A percentile compares a stretch with the other conserved stretches of the same genome.
Evolutionary conservation across 2,113 vertebrate genomes (phyloP).

Genomic region (Leptobrachium ailaonicum): DNA sequence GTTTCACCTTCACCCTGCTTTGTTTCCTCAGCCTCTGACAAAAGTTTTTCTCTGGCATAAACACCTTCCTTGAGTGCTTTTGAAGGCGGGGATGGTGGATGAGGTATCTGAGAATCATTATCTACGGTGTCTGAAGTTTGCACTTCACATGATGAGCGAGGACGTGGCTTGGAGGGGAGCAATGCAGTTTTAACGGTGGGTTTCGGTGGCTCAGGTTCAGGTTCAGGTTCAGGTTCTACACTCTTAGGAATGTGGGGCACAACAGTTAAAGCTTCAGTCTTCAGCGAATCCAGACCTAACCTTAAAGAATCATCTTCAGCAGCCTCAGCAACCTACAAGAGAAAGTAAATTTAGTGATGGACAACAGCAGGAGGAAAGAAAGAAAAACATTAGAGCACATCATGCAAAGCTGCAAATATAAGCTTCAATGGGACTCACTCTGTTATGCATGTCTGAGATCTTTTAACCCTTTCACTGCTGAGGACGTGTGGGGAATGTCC

Average conservation of each 20-base stretch:
- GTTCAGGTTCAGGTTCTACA: slow-evolving; percentile 46
- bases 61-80: slow-evolving; percentile 69
- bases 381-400: no score
- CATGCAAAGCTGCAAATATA: no score
- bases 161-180: slow-evolving; percentile 49
- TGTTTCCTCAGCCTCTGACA: slow-evolving; percentile 50
- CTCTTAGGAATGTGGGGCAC: slow-evolving; percentile 5
- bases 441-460: no score
- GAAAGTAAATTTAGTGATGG: neutral
- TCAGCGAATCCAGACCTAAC: slow-evolving; percentile 78
- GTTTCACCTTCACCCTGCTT: slow-evolving; percentile 7
- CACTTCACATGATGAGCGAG: slow-evolving; percentile 48
- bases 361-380: neutral
- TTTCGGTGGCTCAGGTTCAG: slow-evolving; percentile 25
- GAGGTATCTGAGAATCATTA: neutral
- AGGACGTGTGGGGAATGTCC: no score
- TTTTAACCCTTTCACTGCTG: no score
- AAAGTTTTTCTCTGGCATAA: slow-evolving; percentile 55
- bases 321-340: slow-evolving; percentile 75
- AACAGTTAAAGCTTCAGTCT: slow-evolving; percentile 64
- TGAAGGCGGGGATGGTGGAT: slow-evolving; percentile 56
- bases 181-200: slow-evolving; percentile 39
- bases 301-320: slow-evolving; percentile 82
- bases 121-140: slow-evolving; percentile 20
- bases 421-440: no score